Evolutionary conservation across 2,113 vertebrate species (phyloP).

Genomic region (Phalacrocorax brasilianus): DNA sequence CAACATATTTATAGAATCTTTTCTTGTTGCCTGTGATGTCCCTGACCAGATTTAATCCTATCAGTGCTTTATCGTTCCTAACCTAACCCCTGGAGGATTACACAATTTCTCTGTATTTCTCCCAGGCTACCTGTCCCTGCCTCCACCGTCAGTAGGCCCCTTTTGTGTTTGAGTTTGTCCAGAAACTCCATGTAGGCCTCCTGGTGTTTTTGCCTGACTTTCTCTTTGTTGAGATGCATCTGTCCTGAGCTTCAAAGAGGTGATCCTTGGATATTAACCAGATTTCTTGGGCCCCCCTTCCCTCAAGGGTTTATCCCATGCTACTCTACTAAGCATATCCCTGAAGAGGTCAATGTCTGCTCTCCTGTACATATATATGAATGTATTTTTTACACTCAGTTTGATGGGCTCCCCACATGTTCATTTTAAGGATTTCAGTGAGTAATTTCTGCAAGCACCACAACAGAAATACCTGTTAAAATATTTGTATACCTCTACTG

Average conservation of each 20-base stretch:
- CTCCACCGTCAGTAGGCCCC: neutral
- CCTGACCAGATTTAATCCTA: neutral
- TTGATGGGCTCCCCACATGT: neutral
- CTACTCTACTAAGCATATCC: neutral
- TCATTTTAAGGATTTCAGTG: neutral
- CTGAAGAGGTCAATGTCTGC: neutral
- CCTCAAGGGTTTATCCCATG: neutral
- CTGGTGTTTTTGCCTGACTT: neutral
- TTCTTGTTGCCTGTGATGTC: neutral
- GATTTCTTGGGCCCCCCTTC: neutral
- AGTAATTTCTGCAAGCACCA: neutral
- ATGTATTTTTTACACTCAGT: neutral
- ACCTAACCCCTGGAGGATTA: too few species aligned
- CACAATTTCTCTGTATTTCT: neutral
- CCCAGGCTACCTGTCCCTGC: neutral
- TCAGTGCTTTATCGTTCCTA: neutral
- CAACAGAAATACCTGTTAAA: conserved; percentile 29
- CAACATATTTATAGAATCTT: neutral
- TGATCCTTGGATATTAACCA: neutral
- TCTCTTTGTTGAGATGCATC: neutral
- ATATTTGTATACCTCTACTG: conserved; percentile 33
- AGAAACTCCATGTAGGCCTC: neutral
- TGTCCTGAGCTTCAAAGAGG: neutral
- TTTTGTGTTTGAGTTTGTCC: neutral
- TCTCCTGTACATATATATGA: neutral